Conservation (phyloP, 2,113 vertebrate genomes). For the Gallinago media region DNA sequence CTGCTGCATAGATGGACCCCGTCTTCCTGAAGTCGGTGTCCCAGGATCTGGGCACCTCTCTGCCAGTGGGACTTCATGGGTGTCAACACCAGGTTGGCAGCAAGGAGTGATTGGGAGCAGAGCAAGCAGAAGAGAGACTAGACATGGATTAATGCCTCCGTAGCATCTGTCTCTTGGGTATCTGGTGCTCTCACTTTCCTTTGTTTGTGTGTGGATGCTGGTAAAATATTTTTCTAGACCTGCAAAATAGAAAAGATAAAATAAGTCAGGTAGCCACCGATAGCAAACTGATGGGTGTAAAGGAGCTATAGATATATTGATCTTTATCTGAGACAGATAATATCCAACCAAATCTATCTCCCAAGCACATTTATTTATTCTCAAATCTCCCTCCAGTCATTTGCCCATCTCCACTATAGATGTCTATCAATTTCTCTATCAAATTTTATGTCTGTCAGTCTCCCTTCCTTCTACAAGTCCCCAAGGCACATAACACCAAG, state of each 20-base stretch:
- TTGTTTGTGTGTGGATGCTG: background rate
- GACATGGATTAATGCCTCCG: background rate
- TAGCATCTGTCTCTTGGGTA: background rate
- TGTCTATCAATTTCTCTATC: constrained; percentile 20
- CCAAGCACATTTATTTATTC: background rate
- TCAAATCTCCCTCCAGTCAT: background rate
- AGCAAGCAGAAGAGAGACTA: background rate
- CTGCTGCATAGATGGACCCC: background rate
- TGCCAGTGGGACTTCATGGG: background rate
- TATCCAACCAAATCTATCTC: background rate
- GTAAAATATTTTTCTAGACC: background rate
- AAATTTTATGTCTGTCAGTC: background rate
- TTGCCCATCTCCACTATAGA: background rate
- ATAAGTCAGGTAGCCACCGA: background rate
- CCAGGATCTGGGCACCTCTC: background rate
- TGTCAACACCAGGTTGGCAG: background rate
- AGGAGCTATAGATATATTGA: constrained; percentile 31
- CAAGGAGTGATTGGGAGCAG: background rate
- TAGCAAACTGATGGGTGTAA: background rate
- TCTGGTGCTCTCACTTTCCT: background rate
- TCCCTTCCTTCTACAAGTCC: background rate
- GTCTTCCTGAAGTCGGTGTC: background rate
- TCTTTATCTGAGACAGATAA: background rate
- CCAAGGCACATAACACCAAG: fast-evolving
- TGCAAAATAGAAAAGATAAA: background rate